phyloP scores from a whole-genome alignment of 30 jellyfish, hydroid and myxozoan species.

The Rhopilema esculentum region DNA sequence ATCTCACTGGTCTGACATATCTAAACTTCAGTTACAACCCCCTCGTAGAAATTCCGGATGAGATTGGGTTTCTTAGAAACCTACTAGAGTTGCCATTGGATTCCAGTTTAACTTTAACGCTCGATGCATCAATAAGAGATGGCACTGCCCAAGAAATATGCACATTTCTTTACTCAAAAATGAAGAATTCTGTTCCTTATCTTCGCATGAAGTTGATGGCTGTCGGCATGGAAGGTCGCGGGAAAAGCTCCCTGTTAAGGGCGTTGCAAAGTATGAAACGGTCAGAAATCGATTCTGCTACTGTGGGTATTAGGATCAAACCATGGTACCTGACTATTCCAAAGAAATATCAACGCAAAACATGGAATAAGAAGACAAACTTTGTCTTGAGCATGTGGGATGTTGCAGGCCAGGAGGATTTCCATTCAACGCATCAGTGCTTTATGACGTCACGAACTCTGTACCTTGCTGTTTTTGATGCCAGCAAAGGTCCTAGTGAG shows the following conservation, averaged over 20 bases:
- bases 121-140: slow-evolving; percentile 66
- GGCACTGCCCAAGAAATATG: slow-evolving; percentile 78
- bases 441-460: slow-evolving; percentile 86
- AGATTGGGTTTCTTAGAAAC: slow-evolving; percentile 71
- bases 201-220: slow-evolving; percentile 87
- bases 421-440: slow-evolving; percentile 90
- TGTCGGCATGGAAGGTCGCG: slow-evolving; percentile 93
- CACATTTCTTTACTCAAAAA: slow-evolving; percentile 71
- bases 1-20: slow-evolving; percentile 44
- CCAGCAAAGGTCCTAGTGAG: slow-evolving; percentile 79
- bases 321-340: slow-evolving; percentile 78
- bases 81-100: slow-evolving; percentile 69
- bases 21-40: slow-evolving; percentile 81
- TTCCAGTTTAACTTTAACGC: slow-evolving; percentile 61
- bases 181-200: slow-evolving; percentile 85
- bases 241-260: slow-evolving; percentile 82
- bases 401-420: slow-evolving; percentile 95
- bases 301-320: slow-evolving; percentile 87
- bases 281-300: slow-evolving; percentile 65
- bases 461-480: slow-evolving; percentile 94
- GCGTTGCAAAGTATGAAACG: slow-evolving; percentile 78
- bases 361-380: slow-evolving; percentile 50
- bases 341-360: slow-evolving; percentile 35
- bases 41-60: slow-evolving; percentile 80
- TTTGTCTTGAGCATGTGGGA: slow-evolving; percentile 88